Percentiles rank a stretch among this genome's conserved stretches.
phyloP scores from a whole-genome alignment of 2,113 vertebrate genomes.

The Tamias sibiricus region DNA sequence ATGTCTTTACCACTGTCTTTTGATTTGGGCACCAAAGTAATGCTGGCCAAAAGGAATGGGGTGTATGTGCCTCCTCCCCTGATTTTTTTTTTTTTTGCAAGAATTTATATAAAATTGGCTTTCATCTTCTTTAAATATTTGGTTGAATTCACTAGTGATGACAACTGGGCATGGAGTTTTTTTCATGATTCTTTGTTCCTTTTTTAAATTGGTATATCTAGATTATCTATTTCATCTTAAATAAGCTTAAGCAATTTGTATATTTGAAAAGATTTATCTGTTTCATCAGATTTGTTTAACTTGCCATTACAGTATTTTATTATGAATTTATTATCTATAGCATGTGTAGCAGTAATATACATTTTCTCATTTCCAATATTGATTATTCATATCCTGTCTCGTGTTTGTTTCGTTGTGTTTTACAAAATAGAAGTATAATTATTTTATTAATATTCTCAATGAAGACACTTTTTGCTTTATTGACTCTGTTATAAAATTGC shows the following conservation, averaged over 20 bases:
- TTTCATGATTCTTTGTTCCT: background rate
- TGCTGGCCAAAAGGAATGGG: background rate
- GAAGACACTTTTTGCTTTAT: no score
- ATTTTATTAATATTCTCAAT: no score
- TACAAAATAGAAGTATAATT: no score
- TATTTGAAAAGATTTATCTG: background rate
- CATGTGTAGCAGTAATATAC: background rate
- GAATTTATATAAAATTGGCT: background rate
- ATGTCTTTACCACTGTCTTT: background rate
- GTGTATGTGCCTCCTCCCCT: background rate
- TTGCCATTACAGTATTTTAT: background rate
- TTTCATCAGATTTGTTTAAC: background rate
- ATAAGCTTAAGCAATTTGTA: background rate
- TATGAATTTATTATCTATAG: background rate
- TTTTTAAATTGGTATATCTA: background rate
- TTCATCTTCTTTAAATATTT: background rate
- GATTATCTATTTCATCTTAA: background rate
- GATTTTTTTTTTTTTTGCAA: background rate
- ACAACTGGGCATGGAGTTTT: background rate
- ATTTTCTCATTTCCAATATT: background rate
- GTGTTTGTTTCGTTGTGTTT: background rate
- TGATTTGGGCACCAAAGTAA: background rate
- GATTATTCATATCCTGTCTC: background rate
- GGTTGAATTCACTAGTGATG: background rate
- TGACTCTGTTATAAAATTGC: background rate